Base-by-base conservation (phyloP, 2,113 vertebrate species). In the Rhinoptilus africanus region DNA sequence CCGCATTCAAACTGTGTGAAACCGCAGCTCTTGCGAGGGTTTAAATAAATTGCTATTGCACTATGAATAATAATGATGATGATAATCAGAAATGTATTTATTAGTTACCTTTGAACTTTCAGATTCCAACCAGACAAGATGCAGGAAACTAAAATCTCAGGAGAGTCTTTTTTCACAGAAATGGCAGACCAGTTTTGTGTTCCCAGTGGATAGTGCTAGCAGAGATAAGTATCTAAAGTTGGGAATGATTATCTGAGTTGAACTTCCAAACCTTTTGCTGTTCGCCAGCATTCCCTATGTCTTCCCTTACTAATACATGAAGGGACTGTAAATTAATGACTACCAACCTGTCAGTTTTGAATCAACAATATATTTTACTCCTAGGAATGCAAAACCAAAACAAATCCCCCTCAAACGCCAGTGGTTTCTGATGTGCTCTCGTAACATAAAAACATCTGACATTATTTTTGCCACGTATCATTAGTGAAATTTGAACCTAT, bases 11-110 rank as follows among this genome's bases (percentile, higher is more conserved):
- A 95, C 77, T 67, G 57, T 56, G 81, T 14, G 9, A 95, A 97
- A 95, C 51, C 15, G 0, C 54, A 85, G 89, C 35, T 85, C 71
- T 69, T 82, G n/a, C 1, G 5, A 53, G 63, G 47, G 16, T 83
- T 92, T 71, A 48, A 80, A 96, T 91, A 87, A 91, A 72, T 39
- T 74, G 37, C 45, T 80, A 37, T 90, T 8, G 5, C 68, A 45
- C 64, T 72, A 82, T 92, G 92, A 96, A 93, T 96, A 93, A 91
- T 93, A 96, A 92, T 74, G 78, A 89, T 59, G 72, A 92, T 89
- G 87, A 96, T 96, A 96, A 96, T 94, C 89, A 95, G 93, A 96
- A 88, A 94, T 85, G 12, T 97, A 97, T 97, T 97, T 97, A 96
- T 96, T 94, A 91, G 91, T 78, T 94, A 96, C 80, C 89, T 93